Base-by-base conservation (phyloP, 2,113 vertebrate species). In the Lagopus muta region DNA sequence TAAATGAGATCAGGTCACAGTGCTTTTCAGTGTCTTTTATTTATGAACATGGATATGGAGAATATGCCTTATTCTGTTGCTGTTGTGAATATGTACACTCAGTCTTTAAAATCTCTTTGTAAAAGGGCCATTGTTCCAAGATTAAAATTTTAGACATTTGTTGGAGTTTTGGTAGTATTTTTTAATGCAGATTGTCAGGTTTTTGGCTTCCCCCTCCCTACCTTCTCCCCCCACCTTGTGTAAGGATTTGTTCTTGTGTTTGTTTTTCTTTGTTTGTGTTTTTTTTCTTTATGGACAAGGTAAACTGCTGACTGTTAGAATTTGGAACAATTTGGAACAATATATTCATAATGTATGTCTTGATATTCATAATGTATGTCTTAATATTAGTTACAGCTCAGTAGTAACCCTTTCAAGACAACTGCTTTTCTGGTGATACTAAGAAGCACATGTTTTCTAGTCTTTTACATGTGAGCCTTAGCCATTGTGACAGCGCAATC, bases 71-170 rank as follows among this genome's bases (percentile, higher is more conserved):
- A 70, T 70, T 60, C 87, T 71, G 34, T 82, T 7, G 54, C 67
- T 88, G 88, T 89, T 94, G 30, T 92, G 90, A 86, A 57, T 90
- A 70, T 40, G 40, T 82, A 82, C 61, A 83, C 58, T 83, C 7
- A 57, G 2, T 42, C 72, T 86, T 62, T 62, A 84, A 93, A 90
- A 72, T 75, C 10, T 78, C 52, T 94, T 94, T 96, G 82, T 93
- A 93, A 86, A 85, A 90, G 47, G 7, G 21, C 79, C 47, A 22
- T 75, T 86, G 55, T 70, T 92, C 52, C 32, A 69, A 64, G 19
- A 92, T 86, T 88, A 94, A 93, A 94, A 48, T 27, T 91, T 74
- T 61, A 17, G 20, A 67, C 70, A 82, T 92, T 86, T 88, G 62
- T 65, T 88, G 64, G 77, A 58, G 62, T 85, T 93, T 65, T 88